Evolutionary conservation across 2,888 invertebrate genomes (phyloP), one percentile per base, ranked within the genome.

Genomic region (Nipponacmea schrenckii): DNA sequence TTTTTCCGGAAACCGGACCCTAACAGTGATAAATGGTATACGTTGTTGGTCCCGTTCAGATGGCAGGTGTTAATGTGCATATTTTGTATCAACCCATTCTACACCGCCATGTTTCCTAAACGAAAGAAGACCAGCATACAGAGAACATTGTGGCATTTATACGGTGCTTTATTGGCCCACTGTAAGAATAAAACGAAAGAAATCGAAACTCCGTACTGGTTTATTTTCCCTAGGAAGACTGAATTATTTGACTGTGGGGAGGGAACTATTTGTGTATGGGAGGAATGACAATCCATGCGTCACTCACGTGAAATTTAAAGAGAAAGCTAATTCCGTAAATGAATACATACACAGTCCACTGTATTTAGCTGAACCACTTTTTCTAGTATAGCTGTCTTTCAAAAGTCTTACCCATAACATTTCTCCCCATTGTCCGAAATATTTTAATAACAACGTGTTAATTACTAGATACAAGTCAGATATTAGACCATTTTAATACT

Each of bases 151-250:
- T 95, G 95, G 94, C 96, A 96, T 84, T 92, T 95, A 85, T 96
- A 95, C 84, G 96, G 96, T 0, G 96, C 96, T 1, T 90, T 97
- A 68, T 90, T 97, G 56, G 96, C 96, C 83, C 96, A 96, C 93
- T 96, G 96, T 94, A 84, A 71, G 75, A 15, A 5, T 15, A 15
- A 48, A 48, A 48, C 48, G n/a, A 48, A 48, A 15, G n/a, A 17
- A n/a, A n/a, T n/a, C n/a, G n/a, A n/a, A n/a, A n/a, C n/a, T n/a
- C n/a, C n/a, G 2, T 17, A 17, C 48, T 48, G 48, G 48, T 48
- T 14, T 17, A 48, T 48, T 48, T n/a, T n/a, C n/a, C n/a, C n/a
- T n/a, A n/a, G n/a, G n/a, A n/a, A n/a, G n/a, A n/a, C n/a, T n/a
- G n/a, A 48, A 17, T 46, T n/a, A n/a, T n/a, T n/a, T n/a, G n/a